Base-by-base conservation (phyloP, 2,797 vertebrate species). In the Phalloptychus januarius region DNA sequence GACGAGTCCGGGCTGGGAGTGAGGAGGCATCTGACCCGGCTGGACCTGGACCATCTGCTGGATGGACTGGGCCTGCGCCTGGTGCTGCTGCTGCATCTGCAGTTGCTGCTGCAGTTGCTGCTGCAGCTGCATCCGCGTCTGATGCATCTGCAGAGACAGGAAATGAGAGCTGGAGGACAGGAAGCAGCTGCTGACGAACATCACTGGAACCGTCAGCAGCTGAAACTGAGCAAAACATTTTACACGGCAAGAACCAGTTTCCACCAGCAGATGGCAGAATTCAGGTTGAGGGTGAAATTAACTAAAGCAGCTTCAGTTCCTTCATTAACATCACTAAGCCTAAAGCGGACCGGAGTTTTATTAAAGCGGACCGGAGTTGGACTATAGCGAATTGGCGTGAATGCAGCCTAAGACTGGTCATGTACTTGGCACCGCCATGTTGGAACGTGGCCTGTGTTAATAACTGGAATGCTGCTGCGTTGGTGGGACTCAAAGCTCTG, bases 1-100 rank as follows among this genome's bases (percentile, higher is more conserved):
- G 5, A 96, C 96, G 95, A 98, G 91, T 76, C 96, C 91, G 76
- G 97, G 87, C 85, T 94, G 94, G 75, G 96, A 86, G 63, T 97
- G 97, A 5, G 96, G 94, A 0, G 96, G 96, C 87, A 98, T 96
- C 71, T 96, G 96, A 25, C 96, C 89, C 0, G 95, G 48, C 81
- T 92, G 93, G 7, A 46, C 58, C 46, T 77, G 72, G 25, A 54
- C 46, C 89, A 94, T 88, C 76, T 96, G 97, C 84, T 98, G 96
- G 40, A 93, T 91, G 54, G 93, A 85, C 83, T 95, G 94, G 2
- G 86, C 90, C 73, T 94, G 93, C 0, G 90, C 92, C 0, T 92
- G 90, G 0, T 93, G 91, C 1, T 89, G 91, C 77, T 93, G 92
- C 2, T 89, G 90, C 76, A 93, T 92, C 83, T 94, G 93, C 65